phyloP scores from a whole-genome alignment of 2,797 vertebrate species.

The Siniperca scherzeri region DNA sequence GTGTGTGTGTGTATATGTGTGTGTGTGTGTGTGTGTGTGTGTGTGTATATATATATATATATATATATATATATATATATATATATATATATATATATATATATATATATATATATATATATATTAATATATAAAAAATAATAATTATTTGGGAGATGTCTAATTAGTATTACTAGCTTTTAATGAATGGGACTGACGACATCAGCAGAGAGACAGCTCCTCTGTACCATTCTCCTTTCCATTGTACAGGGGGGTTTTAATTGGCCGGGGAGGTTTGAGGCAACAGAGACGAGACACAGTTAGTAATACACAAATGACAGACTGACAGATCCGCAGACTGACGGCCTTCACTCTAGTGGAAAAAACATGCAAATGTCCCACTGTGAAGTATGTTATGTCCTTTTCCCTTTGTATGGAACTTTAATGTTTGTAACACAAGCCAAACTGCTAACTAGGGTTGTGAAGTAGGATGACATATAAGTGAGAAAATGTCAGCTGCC shows the following conservation, averaged over 20 bases:
- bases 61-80: too few species aligned
- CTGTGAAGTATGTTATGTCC: constrained; percentile 39
- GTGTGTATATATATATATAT: too few species aligned
- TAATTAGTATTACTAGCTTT: constrained; percentile 84
- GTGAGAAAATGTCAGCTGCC: too few species aligned
- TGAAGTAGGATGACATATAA: too few species aligned
- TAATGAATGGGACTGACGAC: constrained; percentile 70
- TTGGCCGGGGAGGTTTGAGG: constrained; percentile 72
- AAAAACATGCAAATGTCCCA: constrained; percentile 65
- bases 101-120: not conserved
- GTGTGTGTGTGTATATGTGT: too few species aligned
- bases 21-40: too few species aligned
- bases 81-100: too few species aligned
- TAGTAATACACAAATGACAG: constrained; percentile 56
- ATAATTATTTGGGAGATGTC: constrained; percentile 48
- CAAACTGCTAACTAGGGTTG: too few species aligned
- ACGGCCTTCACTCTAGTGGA: constrained; percentile 50
- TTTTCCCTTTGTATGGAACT: constrained; percentile 22
- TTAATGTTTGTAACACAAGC: not conserved
- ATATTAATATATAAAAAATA: too few species aligned
- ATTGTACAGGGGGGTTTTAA: constrained; percentile 74
- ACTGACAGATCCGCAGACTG: constrained; percentile 53
- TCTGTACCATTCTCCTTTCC: constrained; percentile 47
- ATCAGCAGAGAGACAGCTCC: constrained; percentile 65
- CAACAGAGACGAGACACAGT: constrained; percentile 43